Base-by-base conservation (phyloP, 2,113 vertebrate genomes). In the Lagenorhynchus albirostris region DNA sequence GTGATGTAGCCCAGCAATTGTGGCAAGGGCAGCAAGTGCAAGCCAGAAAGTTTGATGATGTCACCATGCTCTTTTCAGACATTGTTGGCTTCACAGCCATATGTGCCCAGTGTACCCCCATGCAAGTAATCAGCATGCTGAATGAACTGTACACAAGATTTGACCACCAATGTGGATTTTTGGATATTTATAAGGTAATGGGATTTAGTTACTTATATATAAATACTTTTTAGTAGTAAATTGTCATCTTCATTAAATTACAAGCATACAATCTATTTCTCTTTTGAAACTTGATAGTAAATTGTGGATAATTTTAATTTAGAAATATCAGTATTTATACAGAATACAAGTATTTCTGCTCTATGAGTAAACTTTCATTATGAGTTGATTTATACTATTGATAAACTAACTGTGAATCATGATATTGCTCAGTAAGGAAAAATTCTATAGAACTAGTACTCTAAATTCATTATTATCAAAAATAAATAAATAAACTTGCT, bases 41-140 rank as follows among this genome's bases (percentile, higher is more conserved):
- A 41, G 99, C 99, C 93, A 99, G 99, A 77, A 99, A 99, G 98
- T 99, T 99, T 53, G 99, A 99, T 70, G 99, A 99, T 8, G 99
- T 99, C 94, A 99, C 99, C 95, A 99, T 99, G 99, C 99, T 99
- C 86, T 99, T 99, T 97, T 99, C 99, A 0, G 99, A 99, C 98
- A 99, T 99, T 3, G 99, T 99, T 97, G 99, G 99, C 77, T 99
- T 99, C 97, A 99, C 99, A 0, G 99, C 99, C 10, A 99, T 99
- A 97, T 99, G 99, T 25, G 99, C 99, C 0, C 99, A 99, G 98
- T 99, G 99, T 83, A 99, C 99, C 0, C 99, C 99, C 73, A 99
- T 99, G 99, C 99, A 99, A 98, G 99, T 99, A 95, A 99, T 99
- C 99, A 99, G 99, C 98, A 99, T 99, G 99, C 99, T 99, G 97